Conservation (phyloP, 2,113 vertebrate genomes). For the Agelaius tricolor region DNA sequence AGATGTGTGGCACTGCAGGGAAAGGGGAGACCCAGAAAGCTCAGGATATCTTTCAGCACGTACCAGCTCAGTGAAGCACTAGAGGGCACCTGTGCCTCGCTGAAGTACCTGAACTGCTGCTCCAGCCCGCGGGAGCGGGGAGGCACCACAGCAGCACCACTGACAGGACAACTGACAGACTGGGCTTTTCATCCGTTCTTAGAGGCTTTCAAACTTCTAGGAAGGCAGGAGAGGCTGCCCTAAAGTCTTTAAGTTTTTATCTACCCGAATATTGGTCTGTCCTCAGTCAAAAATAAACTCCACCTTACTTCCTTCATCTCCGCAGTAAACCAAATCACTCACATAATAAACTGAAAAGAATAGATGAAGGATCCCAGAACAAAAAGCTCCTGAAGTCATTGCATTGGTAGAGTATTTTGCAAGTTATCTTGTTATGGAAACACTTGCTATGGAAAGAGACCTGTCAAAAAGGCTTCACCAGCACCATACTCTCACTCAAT, state of each 20-base stretch:
- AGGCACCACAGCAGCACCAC: neutral
- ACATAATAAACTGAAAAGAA: neutral
- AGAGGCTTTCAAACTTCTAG: neutral
- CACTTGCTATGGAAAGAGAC: neutral
- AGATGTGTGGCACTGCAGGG: neutral
- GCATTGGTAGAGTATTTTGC: neutral
- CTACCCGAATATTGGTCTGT: neutral
- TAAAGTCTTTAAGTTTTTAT: neutral
- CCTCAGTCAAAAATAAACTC: neutral
- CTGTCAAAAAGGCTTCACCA: neutral
- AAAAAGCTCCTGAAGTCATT: neutral
- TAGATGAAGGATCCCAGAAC: neutral
- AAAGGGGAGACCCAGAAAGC: neutral
- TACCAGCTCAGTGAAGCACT: neutral
- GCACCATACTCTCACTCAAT: neutral
- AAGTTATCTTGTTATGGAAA: neutral
- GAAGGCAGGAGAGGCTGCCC: neutral
- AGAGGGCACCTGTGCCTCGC: constrained; percentile 33
- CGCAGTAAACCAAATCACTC: neutral
- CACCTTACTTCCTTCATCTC: neutral
- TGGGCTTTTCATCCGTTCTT: neutral
- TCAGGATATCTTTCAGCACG: neutral
- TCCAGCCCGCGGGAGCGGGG: neutral
- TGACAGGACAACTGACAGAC: neutral
- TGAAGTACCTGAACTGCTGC: neutral